Base-by-base conservation (phyloP, 2,888 invertebrate genomes). In the Euzophera pinguis region DNA sequence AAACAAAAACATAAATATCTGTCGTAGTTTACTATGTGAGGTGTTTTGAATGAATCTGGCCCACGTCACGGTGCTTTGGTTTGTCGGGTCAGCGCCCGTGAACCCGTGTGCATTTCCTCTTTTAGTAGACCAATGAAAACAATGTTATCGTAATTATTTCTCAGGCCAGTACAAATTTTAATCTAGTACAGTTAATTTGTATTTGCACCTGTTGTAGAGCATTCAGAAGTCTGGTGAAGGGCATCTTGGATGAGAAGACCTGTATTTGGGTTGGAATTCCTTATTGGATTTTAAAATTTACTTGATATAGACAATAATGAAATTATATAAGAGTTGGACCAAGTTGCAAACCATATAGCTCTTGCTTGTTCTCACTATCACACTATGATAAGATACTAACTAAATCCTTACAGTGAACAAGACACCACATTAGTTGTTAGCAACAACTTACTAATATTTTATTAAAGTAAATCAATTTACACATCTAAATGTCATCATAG, bases 71-170 rank as follows among this genome's bases (percentile, higher is more conserved):
- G 78, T 81, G 62, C 59, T 65, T 75, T 74, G 65, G 67, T 66
- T 74, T 67, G 66, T 65, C 81, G 80, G 86, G 85, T 87, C 88
- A 88, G 73, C 71, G 85, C 77, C 86, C 87, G 81, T 88, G 87
- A 86, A 85, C 85, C 78, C 78, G 61, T 65, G 69, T 75, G 76
- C 75, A 79, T 79, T 84, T 87, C 83, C 87, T 71, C 75, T 54
- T 60, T 71, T 65, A 67, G 59, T 67, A 63, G 64, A 64, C 45
- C 45, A 45, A 12, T 43, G 42, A 32, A 45, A 45, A 45, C 45
- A 45, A 45, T 45, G 45, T 60, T 59, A 64, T 14, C 34, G 13
- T 45, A 32, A 32, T 45, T 13, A 27, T 45, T 32, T 45, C 16
- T 32, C 14, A 32, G 1, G 10, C 16, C 43, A 14, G 8, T 45